Evolutionary conservation across 2,888 invertebrate species (phyloP).

Genomic region (Cephus pulcher): DNA sequence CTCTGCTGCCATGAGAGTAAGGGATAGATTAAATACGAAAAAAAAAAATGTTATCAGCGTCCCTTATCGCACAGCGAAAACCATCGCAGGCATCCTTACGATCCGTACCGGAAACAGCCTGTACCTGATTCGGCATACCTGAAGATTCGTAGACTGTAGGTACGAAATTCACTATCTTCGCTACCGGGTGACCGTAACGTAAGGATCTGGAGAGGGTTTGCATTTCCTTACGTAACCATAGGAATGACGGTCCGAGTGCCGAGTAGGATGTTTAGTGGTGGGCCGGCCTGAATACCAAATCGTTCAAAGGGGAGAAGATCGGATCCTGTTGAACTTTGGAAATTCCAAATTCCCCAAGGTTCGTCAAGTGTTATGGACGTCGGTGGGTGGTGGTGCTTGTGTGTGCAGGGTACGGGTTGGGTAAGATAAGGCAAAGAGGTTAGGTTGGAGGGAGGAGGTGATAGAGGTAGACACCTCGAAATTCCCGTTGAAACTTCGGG

Average conservation of each 20-base stretch:
- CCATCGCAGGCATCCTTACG: not conserved
- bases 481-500: not conserved
- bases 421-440: not conserved
- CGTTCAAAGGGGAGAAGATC: constrained; percentile 44
- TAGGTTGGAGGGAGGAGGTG: not conserved
- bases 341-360: not conserved
- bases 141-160: not conserved
- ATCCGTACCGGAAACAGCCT: not conserved
- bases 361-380: not conserved
- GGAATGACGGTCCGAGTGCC: constrained; percentile 40
- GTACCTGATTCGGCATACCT: not conserved
- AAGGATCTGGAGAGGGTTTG: not conserved
- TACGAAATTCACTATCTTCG: not conserved
- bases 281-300: constrained; percentile 53
- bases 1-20: not conserved
- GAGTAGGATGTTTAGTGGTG: constrained; percentile 48
- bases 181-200: not conserved
- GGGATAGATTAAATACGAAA: not conserved
- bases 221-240: not conserved
- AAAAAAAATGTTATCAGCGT: not conserved
- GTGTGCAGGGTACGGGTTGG: not conserved
- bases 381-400: not conserved
- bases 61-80: not conserved
- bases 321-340: constrained; percentile 42
- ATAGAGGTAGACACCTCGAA: not conserved